Base-by-base conservation (phyloP, 1,140 invertebrate species). In the Pseudomyrmex dendroicus region DNA sequence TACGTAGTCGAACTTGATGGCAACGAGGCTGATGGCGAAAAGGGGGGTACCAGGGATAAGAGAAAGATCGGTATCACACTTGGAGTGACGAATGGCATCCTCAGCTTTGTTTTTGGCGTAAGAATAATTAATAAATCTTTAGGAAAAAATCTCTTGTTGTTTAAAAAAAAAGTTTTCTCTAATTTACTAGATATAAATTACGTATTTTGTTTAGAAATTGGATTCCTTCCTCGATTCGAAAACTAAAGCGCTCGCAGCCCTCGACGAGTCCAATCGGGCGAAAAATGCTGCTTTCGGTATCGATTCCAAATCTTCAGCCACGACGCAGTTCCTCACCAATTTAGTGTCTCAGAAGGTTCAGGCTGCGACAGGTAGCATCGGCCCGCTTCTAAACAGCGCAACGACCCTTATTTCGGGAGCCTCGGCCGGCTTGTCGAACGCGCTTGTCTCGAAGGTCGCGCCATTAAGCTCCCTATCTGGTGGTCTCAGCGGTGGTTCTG, bases 31-130 rank as follows among this genome's bases (percentile, higher is more conserved):
- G 85, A 87, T 52, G 92, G 93, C 82, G 92, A 90, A 0, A 93
- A 94, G 1, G 93, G 92, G 46, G 83, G 87, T 20, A 95, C 95
- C 84, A 94, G 96, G 83, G 96, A 97, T 89, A 97, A 97, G 92
- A 95, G 96, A 92, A 97, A 96, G 94, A 95, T 97, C 85, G 96
- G 96, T 82, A 92, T 96, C 87, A 95, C 96, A 84, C 96, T 96
- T 84, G 96, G 96, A 86, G 95, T 96, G 84, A 96, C 96, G 90
- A 97, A 97, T 91, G 96, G 96, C 9, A 94, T 97, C 68, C 94
- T 97, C 85, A 96, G 96, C 91, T 97, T 97, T 92, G 96, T 97
- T 0, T 97, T 97, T 90, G 96, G 96, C 91, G 97, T 97, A 95
- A 97, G 13, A 63, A 68, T 68, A 52, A 62, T 35, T 17, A 56